Base-by-base conservation (phyloP, 2,113 vertebrate species). In the Thermophis baileyi region DNA sequence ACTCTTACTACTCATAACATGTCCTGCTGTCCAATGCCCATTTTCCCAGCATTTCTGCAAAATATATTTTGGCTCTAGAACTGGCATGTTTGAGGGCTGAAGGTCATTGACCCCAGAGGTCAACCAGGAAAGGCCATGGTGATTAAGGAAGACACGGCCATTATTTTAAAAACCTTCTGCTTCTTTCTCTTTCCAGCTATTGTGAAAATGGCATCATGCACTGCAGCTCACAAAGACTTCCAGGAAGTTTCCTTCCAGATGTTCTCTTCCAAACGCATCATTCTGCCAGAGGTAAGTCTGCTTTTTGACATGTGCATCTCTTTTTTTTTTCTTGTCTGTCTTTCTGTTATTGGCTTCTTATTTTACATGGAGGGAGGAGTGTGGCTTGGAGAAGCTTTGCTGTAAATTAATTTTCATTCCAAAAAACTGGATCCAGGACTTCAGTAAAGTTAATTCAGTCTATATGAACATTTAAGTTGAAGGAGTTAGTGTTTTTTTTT, bases 151-250 rank as follows among this genome's bases (percentile, higher is more conserved):
- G 95, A 53, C 81, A 74, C 8, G 92, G 89, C 16, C 50, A 88
- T 53, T 24, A 35, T 20, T 88, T 40, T 6, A 14, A 18, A 90
- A 49, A 3, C 6, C 25, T 6, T 5, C 4, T 27, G 40, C 40
- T 46, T 9, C 16, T 3, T 50, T 24, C 18, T 27, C n/a, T 27
- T 94, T 25, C 47, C 94, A 99, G 98, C 96, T 98, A 98, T 95
- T 99, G 98, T 90, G 98, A 98, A 94, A 96, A 98, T 0, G 98
- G 98, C 35, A 94, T 97, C 92, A 99, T 99, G 98, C 98, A 96
- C 93, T 99, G 98, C 88, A 98, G 96, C 90, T 95, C 95, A 1
- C 97, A 95, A 1, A 96, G 96, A 92, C 57, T 55, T 93, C 96
- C 97, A 0, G 97, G 98, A 53, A 95, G 93, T 90, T 96, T 97